Conservation (phyloP, 2,797 vertebrate genomes). For the Acestrorhynchus altus region DNA sequence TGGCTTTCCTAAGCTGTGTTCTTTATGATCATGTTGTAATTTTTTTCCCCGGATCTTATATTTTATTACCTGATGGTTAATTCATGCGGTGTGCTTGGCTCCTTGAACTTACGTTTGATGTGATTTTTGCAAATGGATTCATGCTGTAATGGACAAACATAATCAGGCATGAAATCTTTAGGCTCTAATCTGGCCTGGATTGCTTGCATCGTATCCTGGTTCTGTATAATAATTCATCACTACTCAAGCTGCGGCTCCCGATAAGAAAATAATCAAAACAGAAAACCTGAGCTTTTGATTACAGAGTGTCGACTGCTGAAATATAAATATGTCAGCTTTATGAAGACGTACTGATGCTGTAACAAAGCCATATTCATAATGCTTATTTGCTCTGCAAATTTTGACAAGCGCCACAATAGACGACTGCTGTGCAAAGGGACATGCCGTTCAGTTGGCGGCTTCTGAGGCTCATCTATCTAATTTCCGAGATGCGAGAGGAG, state of each 20-base stretch:
- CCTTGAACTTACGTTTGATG: not conserved
- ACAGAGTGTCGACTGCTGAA: slow-evolving; percentile 7
- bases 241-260: slow-evolving; percentile 34
- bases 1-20: not conserved
- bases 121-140: slow-evolving; percentile 21
- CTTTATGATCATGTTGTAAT: slow-evolving; percentile 2
- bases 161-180: slow-evolving; percentile 56
- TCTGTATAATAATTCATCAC: slow-evolving; percentile 37
- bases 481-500: slow-evolving; percentile 31
- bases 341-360: slow-evolving; percentile 50
- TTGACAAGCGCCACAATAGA: slow-evolving; percentile 52
- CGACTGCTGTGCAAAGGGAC: slow-evolving; percentile 41
- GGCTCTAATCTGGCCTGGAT: slow-evolving; percentile 50
- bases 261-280: slow-evolving; percentile 43
- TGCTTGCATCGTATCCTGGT: slow-evolving; percentile 43
- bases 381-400: slow-evolving; percentile 57
- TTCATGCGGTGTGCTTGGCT: slow-evolving; percentile 9
- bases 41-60: not conserved
- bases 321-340: slow-evolving; percentile 57
- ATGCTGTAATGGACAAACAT: slow-evolving; percentile 39
- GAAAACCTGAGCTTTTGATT: slow-evolving; percentile 35
- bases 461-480: slow-evolving; percentile 54
- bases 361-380: slow-evolving; percentile 55
- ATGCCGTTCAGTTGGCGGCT: slow-evolving; percentile 30
- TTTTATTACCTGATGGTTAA: slow-evolving; percentile 44